Conservation (phyloP, 37 sponge, comb jelly and placozoan genomes). For the Amphimedon queenslandica region DNA sequence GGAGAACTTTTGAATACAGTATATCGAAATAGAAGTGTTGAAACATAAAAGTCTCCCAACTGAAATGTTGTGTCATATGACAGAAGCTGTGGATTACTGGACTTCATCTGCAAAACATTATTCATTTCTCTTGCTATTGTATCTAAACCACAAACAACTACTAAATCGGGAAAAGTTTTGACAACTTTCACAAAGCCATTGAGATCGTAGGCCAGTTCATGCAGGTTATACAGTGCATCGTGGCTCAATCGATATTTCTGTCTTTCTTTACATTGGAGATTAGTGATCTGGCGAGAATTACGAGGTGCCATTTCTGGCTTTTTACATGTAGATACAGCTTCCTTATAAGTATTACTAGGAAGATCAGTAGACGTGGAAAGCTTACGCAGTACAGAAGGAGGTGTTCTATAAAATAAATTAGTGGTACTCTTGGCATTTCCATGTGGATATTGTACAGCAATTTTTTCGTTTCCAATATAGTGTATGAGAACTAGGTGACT, state of each 20-base stretch:
- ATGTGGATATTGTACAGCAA: not conserved
- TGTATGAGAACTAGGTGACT: slow-evolving; percentile 2
- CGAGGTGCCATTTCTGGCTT: not conserved
- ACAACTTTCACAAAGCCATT: slow-evolving; percentile 27
- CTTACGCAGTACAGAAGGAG: not conserved
- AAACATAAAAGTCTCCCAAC: slow-evolving; percentile 51
- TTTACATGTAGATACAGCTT: not conserved
- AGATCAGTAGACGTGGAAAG: not conserved
- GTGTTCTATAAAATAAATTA: not conserved
- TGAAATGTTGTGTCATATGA: slow-evolving; percentile 48
- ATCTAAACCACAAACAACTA: slow-evolving; percentile 13
- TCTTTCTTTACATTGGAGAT: slow-evolving; percentile 4
- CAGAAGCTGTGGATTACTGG: slow-evolving; percentile 8
- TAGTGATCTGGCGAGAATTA: slow-evolving; percentile 14
- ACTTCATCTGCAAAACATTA: slow-evolving; percentile 5
- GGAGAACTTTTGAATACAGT: slow-evolving; percentile 26
- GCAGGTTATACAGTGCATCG: slow-evolving; percentile 52
- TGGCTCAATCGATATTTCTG: slow-evolving; percentile 21
- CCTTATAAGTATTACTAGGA: not conserved
- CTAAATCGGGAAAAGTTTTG: slow-evolving; percentile 45
- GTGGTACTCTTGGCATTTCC: not conserved
- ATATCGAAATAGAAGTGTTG: slow-evolving; percentile 26
- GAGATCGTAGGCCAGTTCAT: slow-evolving; percentile 45
- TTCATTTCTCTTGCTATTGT: slow-evolving; percentile 12
- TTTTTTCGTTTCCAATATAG: not conserved